Percentiles rank a stretch among this genome's conserved stretches.
Evolutionary conservation across 1,140 invertebrate genomes (phyloP).

Genomic region (Drosophila elegans): DNA sequence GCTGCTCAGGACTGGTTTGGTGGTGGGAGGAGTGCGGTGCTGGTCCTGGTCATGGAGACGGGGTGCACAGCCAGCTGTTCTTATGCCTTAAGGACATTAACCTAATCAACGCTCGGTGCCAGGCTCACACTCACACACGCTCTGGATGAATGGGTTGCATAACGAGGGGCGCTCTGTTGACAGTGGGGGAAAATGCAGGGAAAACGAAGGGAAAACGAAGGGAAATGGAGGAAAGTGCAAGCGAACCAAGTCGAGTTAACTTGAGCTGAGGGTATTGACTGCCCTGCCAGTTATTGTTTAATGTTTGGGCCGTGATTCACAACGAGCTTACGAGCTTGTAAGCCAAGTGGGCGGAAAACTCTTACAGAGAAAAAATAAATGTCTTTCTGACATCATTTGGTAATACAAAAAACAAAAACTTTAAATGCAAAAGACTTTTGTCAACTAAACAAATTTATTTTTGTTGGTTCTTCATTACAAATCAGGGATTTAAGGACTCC

Average conservation of each 20-base stretch:
- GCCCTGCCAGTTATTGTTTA: constrained; percentile 51
- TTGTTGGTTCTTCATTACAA: too few relatives aligned
- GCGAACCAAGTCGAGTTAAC: constrained; percentile 32
- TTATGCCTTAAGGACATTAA: constrained; percentile 77
- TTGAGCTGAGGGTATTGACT: constrained; percentile 49
- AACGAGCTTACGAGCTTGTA: constrained; percentile 4
- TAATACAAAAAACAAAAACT: background rate
- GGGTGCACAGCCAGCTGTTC: constrained; percentile 52
- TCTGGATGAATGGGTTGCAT: constrained; percentile 22
- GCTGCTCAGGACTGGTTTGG: constrained; percentile 22
- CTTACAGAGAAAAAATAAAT: constrained; percentile 12
- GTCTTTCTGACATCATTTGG: too few relatives aligned
- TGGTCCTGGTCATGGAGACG: constrained; percentile 8
- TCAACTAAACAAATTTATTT: background rate
- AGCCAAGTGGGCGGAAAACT: background rate
- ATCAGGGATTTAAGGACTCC: too few relatives aligned
- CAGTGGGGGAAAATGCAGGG: constrained; percentile 3
- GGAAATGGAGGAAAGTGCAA: constrained; percentile 7
- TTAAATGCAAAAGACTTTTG: background rate
- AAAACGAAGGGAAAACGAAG: too few relatives aligned
- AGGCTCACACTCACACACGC: constrained; percentile 26
- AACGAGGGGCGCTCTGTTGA: constrained; percentile 27
- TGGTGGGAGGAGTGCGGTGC: background rate
- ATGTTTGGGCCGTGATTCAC: constrained; percentile 31
- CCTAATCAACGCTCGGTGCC: constrained; percentile 73